Evolutionary conservation across 2,888 invertebrate genomes (phyloP), one percentile per base, ranked within the genome.

Genomic region (Plemyria rubiginata): DNA sequence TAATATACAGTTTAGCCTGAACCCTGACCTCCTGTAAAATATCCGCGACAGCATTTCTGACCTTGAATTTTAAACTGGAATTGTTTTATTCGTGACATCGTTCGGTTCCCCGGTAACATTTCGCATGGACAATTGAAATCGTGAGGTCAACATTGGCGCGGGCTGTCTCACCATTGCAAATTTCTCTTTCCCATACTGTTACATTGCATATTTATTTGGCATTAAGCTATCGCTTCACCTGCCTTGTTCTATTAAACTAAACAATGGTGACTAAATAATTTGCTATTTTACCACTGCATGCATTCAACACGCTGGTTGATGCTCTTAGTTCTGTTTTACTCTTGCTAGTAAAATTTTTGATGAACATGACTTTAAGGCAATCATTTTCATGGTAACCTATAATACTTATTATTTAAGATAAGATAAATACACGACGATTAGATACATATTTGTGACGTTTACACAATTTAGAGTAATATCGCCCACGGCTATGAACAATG

Each of bases 111-210:
- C 82, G 81, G 82, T 86, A 89, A 90, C 89, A 90, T 90, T 91
- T 90, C 80, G 87, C 88, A 88, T 89, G 90, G 91, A 90, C 91
- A 90, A 90, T 91, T 89, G 91, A 88, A 92, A 90, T 88, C 92
- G 92, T 92, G 92, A 92, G 91, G 91, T 91, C 92, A 90, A 79
- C 88, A 82, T 85, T 85, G 87, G 84, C 86, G 84, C 82, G 85
- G 76, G 84, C 87, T 82, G 85, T 85, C 86, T 87, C 84, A 81
- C 81, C 79, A 82, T 82, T 84, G 87, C 87, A 85, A 89, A 89
- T 90, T 90, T 90, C 90, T 88, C 88, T 86, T 88, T 88, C 88
- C 88, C 89, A 89, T 87, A 90, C 86, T 80, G 82, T 76, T 66
- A 78, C 79, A 77, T 77, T 81, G 85, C 79, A 85, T 85, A 84